These are phyloP conservation scores for Orycteropus afer DNA, from an alignment of 2,113 vertebrate genomes.

Conservation along the genomic window DNA sequence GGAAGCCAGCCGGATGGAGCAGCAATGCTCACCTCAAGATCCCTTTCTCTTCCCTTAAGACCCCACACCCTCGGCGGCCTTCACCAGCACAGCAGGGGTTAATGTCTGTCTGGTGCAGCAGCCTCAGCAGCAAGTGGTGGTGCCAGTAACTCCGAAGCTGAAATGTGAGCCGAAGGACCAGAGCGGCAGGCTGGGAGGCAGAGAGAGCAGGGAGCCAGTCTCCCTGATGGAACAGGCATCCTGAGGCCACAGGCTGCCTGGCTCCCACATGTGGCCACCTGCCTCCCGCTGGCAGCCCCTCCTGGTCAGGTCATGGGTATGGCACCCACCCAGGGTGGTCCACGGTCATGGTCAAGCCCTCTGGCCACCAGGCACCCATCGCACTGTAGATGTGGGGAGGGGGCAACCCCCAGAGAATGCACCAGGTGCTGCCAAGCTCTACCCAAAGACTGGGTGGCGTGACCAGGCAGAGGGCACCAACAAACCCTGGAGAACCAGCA, in stretches of 20 bases:
- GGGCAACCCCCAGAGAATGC: not conserved
- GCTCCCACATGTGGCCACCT: not conserved
- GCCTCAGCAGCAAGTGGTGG: not conserved
- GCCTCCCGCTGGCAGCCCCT: not conserved
- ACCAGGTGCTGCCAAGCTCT: not conserved
- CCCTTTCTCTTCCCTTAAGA: not conserved
- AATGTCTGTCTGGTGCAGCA: conserved; percentile 19
- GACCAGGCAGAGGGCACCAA: not conserved
- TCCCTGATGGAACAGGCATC: conserved; percentile 15
- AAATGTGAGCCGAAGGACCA: conserved; percentile 61
- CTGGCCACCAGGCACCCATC: not conserved
- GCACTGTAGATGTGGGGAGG: not conserved
- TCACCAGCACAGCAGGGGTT: conserved; percentile 27
- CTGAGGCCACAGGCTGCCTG: not conserved
- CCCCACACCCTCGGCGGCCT: not conserved
- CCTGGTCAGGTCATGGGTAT: not conserved
- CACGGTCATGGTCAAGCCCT: not conserved
- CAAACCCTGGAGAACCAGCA: not conserved
- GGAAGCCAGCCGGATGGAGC: not conserved
- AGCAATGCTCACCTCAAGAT: not conserved
- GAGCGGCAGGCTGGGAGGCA: conserved; percentile 43
- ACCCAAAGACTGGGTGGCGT: not conserved
- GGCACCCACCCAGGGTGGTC: not conserved
- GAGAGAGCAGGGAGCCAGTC: not conserved
- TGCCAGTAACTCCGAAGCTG: conserved; percentile 71